Evolutionary conservation across 2,113 vertebrate genomes (phyloP).

Genomic region (Albula goreensis): DNA sequence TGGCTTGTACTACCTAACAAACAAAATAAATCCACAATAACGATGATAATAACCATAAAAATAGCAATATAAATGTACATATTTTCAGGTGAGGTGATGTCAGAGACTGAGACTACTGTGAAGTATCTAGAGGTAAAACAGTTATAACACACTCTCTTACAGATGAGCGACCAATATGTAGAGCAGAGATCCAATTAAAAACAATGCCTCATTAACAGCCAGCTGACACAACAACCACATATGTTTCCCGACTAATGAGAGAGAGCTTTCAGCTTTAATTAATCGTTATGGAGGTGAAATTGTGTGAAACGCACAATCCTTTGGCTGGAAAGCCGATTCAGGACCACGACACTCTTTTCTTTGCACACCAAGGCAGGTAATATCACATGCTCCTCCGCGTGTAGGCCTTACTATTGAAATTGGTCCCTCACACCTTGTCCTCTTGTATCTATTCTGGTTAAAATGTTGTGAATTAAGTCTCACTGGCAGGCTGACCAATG

Average conservation of each 20-base stretch:
- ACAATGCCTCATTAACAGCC: constrained; percentile 38
- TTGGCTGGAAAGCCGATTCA: background rate
- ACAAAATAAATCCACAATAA: too few species aligned
- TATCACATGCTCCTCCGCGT: background rate
- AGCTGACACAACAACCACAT: constrained; percentile 56
- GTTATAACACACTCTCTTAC: background rate
- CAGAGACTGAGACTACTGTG: too few species aligned
- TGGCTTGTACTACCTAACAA: too few species aligned
- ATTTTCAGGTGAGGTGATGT: too few species aligned
- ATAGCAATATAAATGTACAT: background rate
- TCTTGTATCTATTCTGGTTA: background rate
- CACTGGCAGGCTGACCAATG: too few species aligned
- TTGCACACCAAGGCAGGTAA: background rate
- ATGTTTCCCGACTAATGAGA: constrained; percentile 70
- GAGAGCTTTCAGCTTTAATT: constrained; percentile 59
- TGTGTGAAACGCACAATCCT: background rate
- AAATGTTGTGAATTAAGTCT: background rate
- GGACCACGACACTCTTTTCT: background rate
- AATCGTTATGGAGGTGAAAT: constrained; percentile 43
- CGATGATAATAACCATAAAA: too few species aligned
- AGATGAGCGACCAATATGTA: background rate
- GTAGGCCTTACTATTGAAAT: background rate
- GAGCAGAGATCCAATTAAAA: constrained; percentile 38
- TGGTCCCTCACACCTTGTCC: background rate
- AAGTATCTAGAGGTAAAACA: background rate